Percentiles rank a stretch among this genome's conserved stretches.
These are phyloP conservation scores for Melozone crissalis DNA, from an alignment of 2,113 vertebrate species.

Conservation along the genomic window DNA sequence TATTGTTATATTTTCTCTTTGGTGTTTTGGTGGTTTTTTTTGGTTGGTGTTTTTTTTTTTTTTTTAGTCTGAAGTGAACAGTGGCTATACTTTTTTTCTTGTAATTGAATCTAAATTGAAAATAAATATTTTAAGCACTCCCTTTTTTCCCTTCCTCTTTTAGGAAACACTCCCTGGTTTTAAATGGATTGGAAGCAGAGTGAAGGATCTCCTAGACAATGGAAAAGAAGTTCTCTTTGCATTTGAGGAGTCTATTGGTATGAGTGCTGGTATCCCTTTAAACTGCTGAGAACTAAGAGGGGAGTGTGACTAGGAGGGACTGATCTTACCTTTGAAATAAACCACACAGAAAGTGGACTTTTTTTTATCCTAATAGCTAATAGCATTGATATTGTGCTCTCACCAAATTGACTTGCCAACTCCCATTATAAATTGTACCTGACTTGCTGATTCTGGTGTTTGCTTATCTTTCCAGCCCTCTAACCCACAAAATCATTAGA, in stretches of 20 bases:
- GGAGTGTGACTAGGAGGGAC: too few species aligned
- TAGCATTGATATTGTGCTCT: neutral
- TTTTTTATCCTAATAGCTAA: neutral
- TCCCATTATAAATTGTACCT: neutral
- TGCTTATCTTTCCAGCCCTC: neutral
- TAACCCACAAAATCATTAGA: neutral
- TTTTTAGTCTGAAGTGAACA: neutral
- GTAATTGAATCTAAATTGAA: neutral
- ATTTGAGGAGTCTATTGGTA: constrained; percentile 97
- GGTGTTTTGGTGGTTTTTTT: neutral
- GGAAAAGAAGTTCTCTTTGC: constrained; percentile 90
- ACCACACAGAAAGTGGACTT: neutral
- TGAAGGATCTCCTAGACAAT: constrained; percentile 82
- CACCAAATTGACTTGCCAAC: neutral
- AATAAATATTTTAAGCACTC: neutral
- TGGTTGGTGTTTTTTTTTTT: too few species aligned
- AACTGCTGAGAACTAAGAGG: neutral
- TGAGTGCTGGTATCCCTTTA: neutral
- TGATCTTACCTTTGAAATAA: neutral
- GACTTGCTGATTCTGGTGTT: neutral
- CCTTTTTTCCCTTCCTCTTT: neutral
- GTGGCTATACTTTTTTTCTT: neutral
- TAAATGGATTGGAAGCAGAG: constrained; percentile 94
- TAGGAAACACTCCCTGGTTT: constrained; percentile 97
- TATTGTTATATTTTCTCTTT: fast-evolving